phyloP scores from a whole-genome alignment of 2,888 invertebrate species.

The Drosophila paramelanica region DNA sequence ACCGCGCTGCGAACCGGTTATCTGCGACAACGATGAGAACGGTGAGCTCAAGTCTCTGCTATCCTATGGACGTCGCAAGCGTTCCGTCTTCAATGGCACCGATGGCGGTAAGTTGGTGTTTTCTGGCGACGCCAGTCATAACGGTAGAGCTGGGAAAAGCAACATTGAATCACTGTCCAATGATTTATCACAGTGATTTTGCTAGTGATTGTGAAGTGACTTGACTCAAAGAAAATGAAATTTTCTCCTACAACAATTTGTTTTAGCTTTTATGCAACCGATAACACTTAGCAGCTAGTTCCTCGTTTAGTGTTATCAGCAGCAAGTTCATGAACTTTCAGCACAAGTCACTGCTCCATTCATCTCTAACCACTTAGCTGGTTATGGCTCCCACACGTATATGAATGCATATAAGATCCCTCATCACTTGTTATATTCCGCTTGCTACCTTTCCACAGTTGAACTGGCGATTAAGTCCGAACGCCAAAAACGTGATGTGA shows the following conservation, averaged over 20 bases:
- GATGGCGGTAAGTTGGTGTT: conserved; percentile 82
- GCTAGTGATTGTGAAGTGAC: conserved; percentile 27
- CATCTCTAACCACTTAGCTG: conserved; percentile 54
- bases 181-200: conserved; percentile 31
- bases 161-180: conserved; percentile 28
- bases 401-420: conserved; percentile 12
- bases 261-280: conserved; percentile 11
- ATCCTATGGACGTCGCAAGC: conserved; percentile 92
- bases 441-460: conserved; percentile 63
- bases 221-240: conserved; percentile 14
- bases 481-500: conserved; percentile 84
- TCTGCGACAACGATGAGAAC: conserved; percentile 93
- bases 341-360: conserved; percentile 30
- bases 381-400: conserved; percentile 27
- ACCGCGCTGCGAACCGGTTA: conserved; percentile 95
- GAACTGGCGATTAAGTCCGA: conserved; percentile 74
- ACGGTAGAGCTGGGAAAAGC: conserved; percentile 38
- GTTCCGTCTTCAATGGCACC: conserved; percentile 87
- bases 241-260: conserved; percentile 6
- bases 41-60: conserved; percentile 93
- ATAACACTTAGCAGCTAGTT: conserved; percentile 10
- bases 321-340: conserved; percentile 2
- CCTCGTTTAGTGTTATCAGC: conserved; percentile 15
- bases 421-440: conserved; percentile 60
- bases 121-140: conserved; percentile 18